Base-by-base conservation (phyloP, 1,140 invertebrate species). In the Tetragnatha versicolor region DNA sequence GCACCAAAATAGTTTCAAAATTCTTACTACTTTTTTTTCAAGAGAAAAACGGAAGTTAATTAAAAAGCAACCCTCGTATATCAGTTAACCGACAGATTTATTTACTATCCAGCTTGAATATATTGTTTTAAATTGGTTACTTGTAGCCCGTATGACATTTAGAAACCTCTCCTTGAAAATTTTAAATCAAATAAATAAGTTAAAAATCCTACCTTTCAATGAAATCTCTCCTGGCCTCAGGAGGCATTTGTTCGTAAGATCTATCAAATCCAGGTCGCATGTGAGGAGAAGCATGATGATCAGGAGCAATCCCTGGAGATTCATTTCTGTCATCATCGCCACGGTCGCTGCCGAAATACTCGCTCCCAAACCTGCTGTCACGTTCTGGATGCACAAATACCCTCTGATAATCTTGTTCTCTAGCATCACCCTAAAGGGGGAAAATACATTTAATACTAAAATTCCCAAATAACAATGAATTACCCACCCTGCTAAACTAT, bases 341-440 rank as follows among this genome's bases (percentile, higher is more conserved):
- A 20, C 66, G 33, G 3, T 69, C 66, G 51, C 76, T 79, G 17
- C 66, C 65, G 61, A 69, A 79, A 20, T 79, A 79, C 61, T 79
- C 76, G 39, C 76, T 79, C 17, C 76, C 76, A 70, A 69, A 79
- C 2, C 63, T 65, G 49, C 63, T 68, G n/a, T 79, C 76, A 7
- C 76, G 37, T n/a, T 79, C 76, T n/a, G 42, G 61, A 42, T 79
- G 76, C 6, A 22, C 33, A 29, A 69, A 61, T 1, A 79, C 76
- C 51, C 76, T 22, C 27, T 79, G 76, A 39, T 79, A 79, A 39
- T 79, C 76, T 47, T 69, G 65, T 20, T 79, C 76, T 49, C 76
- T 31, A 20, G 70, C 25, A 10, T 79, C 76, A 27, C 37, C n/a
- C 76, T 79, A n/a, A n/a, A n/a, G n/a, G n/a, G n/a, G n/a, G n/a